Evolutionary conservation across 1,140 invertebrate genomes (phyloP), one percentile per base, ranked within the genome.

Genomic region (Leptopilina clavipes): DNA sequence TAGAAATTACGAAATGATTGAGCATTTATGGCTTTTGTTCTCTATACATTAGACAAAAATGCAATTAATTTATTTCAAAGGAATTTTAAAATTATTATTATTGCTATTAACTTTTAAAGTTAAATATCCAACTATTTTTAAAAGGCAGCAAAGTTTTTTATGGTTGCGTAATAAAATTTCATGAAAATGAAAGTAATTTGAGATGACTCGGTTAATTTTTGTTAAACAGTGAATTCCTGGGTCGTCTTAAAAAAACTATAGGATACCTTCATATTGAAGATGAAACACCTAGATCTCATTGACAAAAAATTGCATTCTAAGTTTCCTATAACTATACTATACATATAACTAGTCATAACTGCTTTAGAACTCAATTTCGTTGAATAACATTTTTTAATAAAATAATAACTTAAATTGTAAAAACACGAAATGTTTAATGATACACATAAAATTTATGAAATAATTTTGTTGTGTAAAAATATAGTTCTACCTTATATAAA

Each of bases 1-100:
- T 72, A 12, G 12, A 70, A 75, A 75, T 40, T 75, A 54, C 70
- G 43, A 78, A 71, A 71, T 75, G 17, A 54, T 71, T 37, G 22
- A 65, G 10, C 8, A 37, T 37, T 73, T 73, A 25, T 73, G 9
- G 3, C 14, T 48, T 48, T 48, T 48, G 45, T 48, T 48, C 14
- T 14, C 45, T 14, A 48, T 14, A 48, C 8, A 44, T 31, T 31
- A 44, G 12, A 44, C 43, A 44, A 44, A 44, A 44, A 44, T 44
- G 25, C 25, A 31, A 31, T 31, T 31, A 31, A 31, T 31, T 31
- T 31, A 31, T 31, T 31, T 31, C 6, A 40, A 9, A 40, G 5
- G 37, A 40, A 40, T 52, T 8, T 52, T 52, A 14, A 17, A 17
- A 52, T 52, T 52, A 17, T 52, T 45, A 45, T 45, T 45, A 44